Evolutionary conservation across 2,888 invertebrate species (phyloP).

Genomic region (Acrocyrtus sp.): DNA sequence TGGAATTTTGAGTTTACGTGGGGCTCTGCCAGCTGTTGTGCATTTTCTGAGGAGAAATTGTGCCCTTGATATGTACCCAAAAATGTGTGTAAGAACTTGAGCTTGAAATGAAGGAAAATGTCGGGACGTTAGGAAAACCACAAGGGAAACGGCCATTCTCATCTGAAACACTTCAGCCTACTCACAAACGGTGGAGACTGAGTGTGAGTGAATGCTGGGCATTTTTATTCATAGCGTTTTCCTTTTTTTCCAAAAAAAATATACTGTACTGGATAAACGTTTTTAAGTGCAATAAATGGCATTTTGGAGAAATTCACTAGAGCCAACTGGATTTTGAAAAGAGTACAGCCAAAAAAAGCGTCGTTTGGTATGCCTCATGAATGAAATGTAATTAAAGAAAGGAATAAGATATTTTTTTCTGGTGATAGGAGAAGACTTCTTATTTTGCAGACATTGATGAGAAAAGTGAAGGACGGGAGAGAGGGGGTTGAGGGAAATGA

Average conservation of each 20-base stretch:
- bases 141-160: slow-evolving; percentile 11
- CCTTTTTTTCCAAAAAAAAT: background rate
- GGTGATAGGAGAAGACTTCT: too few species aligned
- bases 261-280: too few species aligned
- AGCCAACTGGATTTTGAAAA: too few species aligned
- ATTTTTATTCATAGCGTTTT: background rate
- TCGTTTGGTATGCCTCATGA: slow-evolving; percentile 13
- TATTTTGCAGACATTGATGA: background rate
- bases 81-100: slow-evolving; percentile 30
- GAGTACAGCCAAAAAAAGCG: background rate
- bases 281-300: background rate
- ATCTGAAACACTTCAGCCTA: too few species aligned
- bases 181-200: background rate
- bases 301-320: too few species aligned
- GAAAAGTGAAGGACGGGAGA: background rate
- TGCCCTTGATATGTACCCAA: slow-evolving; percentile 49
- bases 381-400: slow-evolving; percentile 42
- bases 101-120: background rate
- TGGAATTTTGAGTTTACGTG: too few species aligned
- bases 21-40: slow-evolving; percentile 14
- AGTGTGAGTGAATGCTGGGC: too few species aligned
- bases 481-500: too few species aligned
- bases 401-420: background rate
- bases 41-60: slow-evolving; percentile 32
- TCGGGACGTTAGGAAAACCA: slow-evolving; percentile 11